Evolutionary conservation across 53 echinoderm and acorn worm species (phyloP).

Genomic region (Luidia sarsii): DNA sequence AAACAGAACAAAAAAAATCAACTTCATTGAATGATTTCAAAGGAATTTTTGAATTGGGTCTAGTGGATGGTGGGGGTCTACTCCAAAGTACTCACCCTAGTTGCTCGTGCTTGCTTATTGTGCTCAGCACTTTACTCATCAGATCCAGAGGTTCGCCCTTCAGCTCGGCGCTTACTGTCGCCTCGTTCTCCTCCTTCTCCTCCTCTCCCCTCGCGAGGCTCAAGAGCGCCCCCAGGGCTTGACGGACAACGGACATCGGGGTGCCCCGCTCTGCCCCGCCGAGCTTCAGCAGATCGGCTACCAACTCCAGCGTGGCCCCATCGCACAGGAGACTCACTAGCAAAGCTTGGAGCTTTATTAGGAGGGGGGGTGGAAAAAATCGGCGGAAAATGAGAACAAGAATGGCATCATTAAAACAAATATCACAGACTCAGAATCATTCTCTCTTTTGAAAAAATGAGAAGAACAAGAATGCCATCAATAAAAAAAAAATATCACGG

Average conservation of each 20-base stretch:
- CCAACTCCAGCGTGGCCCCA: slow-evolving; percentile 63
- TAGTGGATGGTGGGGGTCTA: too few relatives aligned
- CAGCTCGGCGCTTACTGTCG: not conserved
- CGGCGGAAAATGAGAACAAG: not conserved
- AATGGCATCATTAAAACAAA: too few relatives aligned
- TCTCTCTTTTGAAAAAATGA: not conserved
- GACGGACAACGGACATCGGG: slow-evolving; percentile 25
- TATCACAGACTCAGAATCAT: too few relatives aligned
- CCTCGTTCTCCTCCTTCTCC: not conserved
- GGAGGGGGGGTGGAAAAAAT: not conserved
- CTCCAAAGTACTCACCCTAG: slow-evolving; percentile 55
- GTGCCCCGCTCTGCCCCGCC: slow-evolving; percentile 43
- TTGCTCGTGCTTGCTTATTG: slow-evolving; percentile 57
- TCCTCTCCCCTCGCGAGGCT: not conserved
- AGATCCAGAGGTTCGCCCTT: slow-evolving; percentile 15
- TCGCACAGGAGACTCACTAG: slow-evolving; percentile 58
- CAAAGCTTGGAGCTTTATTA: slow-evolving; percentile 43
- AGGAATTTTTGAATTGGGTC: too few relatives aligned
- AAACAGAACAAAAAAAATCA: too few relatives aligned
- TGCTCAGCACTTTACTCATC: slow-evolving; percentile 15
- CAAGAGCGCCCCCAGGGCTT: slow-evolving; percentile 16
- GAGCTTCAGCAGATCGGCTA: slow-evolving; percentile 49
- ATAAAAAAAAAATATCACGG: not conserved
- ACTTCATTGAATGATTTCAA: too few relatives aligned
- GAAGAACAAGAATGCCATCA: not conserved